phyloP scores from a whole-genome alignment of 2,888 invertebrate genomes.

The Anaspis maculata region DNA sequence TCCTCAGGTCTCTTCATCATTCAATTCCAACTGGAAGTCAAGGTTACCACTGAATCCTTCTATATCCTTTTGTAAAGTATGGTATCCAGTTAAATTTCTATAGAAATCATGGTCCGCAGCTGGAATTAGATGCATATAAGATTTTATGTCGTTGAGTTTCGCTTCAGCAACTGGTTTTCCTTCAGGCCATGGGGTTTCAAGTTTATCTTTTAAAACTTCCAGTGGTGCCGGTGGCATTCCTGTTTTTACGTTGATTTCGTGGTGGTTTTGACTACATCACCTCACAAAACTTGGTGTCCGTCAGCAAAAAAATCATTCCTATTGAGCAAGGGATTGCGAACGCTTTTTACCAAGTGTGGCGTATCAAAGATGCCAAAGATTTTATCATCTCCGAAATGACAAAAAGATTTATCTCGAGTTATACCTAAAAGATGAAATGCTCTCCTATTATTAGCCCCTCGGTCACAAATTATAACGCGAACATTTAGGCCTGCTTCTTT shows the following conservation, averaged over 20 bases:
- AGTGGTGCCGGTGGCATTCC: neutral
- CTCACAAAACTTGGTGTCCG: neutral
- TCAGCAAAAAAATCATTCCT: neutral
- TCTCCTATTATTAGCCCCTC: slow-evolving; percentile 1
- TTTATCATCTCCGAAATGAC: neutral
- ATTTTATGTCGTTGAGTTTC: no score
- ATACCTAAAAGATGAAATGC: neutral
- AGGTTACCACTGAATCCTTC: no score
- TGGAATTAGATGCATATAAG: no score
- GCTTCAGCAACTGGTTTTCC: no score
- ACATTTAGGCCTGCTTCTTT: neutral
- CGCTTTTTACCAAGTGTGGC: slow-evolving; percentile 3
- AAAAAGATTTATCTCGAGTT: neutral
- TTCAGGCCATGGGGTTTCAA: no score
- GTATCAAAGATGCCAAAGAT: slow-evolving; percentile 4
- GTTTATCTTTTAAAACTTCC: no score
- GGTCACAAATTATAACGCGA: slow-evolving; percentile 1
- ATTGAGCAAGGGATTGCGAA: neutral
- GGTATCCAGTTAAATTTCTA: no score
- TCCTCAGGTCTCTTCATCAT: no score
- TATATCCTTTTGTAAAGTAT: no score
- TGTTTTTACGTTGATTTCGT: neutral
- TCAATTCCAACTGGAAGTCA: no score
- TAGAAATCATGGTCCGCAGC: no score
- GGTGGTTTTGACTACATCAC: neutral